Evolutionary conservation across 2,888 invertebrate species (phyloP), one percentile per base, ranked within the genome.

Genomic region (Trichopoda pennipes): DNA sequence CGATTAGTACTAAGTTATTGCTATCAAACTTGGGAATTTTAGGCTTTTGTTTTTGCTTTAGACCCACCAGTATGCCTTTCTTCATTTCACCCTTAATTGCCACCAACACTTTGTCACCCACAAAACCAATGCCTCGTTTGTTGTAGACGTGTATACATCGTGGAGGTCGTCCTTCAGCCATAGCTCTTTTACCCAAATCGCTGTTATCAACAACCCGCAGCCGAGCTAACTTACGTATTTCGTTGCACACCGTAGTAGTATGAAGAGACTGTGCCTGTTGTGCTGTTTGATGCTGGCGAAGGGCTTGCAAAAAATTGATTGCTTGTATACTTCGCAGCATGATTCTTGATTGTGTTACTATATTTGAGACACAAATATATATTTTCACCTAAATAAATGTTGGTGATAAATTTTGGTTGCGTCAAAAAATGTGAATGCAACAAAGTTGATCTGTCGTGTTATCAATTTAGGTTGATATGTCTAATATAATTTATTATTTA

Each of bases 141-240:
- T 96, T 98, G 88, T 98, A 99, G 76, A 99, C 95, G 89, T 99
- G 98, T 88, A 99, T 99, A 87, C 96, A 94, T 90, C 94, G 95
- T 0, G 99, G 98, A 14, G 98, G 97, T 91, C 96, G 96, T 60
- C 99, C 99, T 89, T 97, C 96, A 2, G 96, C 94, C 96, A 98
- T 98, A 1, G 99, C 98, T 89, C 96, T 94, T 90, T 97, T 98
- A 44, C 99, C 99, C 80, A 99, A 94, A 85, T 96, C 95, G 73
- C 98, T 98, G 91, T 99, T 99, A 91, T 99, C 99, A 3, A 99
- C 99, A 8, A 99, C 98, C 87, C 98, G 93, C 17, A 99, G 92
- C 63, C 97, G 92, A 1, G 96, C 93, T 85, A 97, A 87, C 88
- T 95, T 94, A 51, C 94, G 93, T 61, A 97, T 95, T 91, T 96